These are phyloP conservation scores for Notarius lentiginosus DNA, from an alignment of 2,113 vertebrate genomes.

Conservation along the genomic window DNA sequence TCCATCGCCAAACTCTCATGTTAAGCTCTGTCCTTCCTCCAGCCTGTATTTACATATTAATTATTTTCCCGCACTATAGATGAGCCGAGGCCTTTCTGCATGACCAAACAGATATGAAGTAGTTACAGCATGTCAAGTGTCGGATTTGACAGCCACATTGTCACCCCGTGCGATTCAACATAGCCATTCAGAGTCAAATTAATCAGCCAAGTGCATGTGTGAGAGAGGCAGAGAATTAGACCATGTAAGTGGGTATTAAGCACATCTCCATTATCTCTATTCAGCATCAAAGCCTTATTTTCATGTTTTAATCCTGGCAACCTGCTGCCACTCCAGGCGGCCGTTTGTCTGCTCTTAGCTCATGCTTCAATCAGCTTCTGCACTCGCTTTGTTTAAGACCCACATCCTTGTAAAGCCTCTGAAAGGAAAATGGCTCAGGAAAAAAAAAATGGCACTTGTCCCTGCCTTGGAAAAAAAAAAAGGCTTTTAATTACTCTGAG, in stretches of 20 bases:
- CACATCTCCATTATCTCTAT: conserved; percentile 33
- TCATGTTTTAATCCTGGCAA: conserved; percentile 32
- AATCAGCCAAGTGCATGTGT: conserved; percentile 36
- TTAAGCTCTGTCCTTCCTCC: background rate
- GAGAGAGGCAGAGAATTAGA: conserved; percentile 23
- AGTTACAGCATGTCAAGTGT: conserved; percentile 48
- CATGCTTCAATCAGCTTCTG: background rate
- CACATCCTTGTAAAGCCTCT: background rate
- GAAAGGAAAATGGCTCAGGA: background rate
- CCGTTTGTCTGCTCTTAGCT: conserved; percentile 12
- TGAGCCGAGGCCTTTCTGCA: conserved; percentile 39
- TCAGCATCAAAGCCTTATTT: conserved; percentile 33
- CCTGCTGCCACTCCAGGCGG: conserved; percentile 34
- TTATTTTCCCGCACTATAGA: conserved; percentile 36
- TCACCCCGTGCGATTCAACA: conserved; percentile 40
- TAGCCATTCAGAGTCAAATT: conserved; percentile 42
- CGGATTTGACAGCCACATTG: conserved; percentile 22
- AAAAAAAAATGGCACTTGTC: background rate
- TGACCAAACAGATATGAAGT: conserved; percentile 38
- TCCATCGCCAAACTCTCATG: background rate
- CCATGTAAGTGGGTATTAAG: conserved; percentile 1
- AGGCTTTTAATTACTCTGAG: background rate
- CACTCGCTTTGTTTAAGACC: conserved; percentile 11
- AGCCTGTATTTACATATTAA: conserved; percentile 54
- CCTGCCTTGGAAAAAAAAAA: background rate